Base-by-base conservation (phyloP, 2,888 invertebrate genomes). In the Scelioninae gen. 1 region DNA sequence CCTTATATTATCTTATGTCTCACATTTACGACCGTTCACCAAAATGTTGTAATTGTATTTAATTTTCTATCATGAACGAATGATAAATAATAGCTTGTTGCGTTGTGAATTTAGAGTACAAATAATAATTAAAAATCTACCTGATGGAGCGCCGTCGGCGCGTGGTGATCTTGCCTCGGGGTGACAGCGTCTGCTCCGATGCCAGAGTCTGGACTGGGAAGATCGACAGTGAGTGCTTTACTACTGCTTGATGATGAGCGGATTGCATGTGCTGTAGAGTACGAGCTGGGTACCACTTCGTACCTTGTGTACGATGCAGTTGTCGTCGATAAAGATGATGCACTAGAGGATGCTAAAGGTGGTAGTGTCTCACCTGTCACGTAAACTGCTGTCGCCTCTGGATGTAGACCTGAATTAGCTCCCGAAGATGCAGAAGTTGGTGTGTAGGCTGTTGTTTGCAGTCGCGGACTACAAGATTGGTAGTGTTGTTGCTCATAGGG, bases 121-220 rank as follows among this genome's bases (percentile, higher is more conserved):
- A 2, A 23, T 53, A 43, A 53, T 72, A 62, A 72, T 72, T 62
- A 43, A 40, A 62, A 91, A 94, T 95, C 94, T 94, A 97, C 97
- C 96, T 97, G 97, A 94, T 97, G 97, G 89, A 97, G 95, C 92
- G 96, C 95, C 91, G 96, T 96, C 93, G 97, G 97, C 53, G 91
- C 91, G 86, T 92, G 92, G 88, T 92, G 92, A 83, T 92, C 92
- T 84, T 92, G 92, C 84, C 92, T 89, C 85, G 98, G 97, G 82
- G 98, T 98, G 92, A 97, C 97, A 87, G 97, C 97, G 91, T 98
- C 97, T 45, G 97, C 97, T 85, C 98, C 98, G 91, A 98, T 98
- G 85, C 98, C 98, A 91, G 97, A 97, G 94, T 98, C 98, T 32
- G 98, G 98, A 88, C 98, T 98, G 32, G 98, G 98, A 91, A 98